Evolutionary conservation across 2,113 vertebrate species (phyloP), one percentile per base, ranked within the genome.

Genomic region (Fukomys damarensis): DNA sequence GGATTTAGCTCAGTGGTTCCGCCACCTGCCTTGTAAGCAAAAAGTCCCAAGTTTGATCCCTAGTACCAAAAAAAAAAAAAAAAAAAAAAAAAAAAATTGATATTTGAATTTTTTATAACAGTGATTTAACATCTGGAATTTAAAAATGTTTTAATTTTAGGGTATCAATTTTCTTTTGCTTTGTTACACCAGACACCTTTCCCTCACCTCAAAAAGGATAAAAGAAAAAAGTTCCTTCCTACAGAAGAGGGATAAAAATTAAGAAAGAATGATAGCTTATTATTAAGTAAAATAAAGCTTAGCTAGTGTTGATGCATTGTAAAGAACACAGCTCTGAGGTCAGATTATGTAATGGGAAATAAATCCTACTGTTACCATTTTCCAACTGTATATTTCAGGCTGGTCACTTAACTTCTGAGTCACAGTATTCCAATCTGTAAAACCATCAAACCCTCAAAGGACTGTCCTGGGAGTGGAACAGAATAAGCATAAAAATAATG

Each of bases 171-270:
- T 94, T 91, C 7, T 77, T 35, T 74, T 68, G 17, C 84, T 86
- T 93, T 95, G 16, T 93, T 68, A 86, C 30, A 96, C 30, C 19
- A 86, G 72, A 92, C 52, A 93, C 9, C 38, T 87, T 91, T 93
- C 43, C 7, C 49, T 96, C 38, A 70, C 14, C 13, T 91, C 56
- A 81, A 86, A 88, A 94, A 43, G 22, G n/a, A 59, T 49, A 66
- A 91, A 86, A 28, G 6, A 82, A 70, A 92, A 87, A 81, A n/a
- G n/a, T 43, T 93, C 74, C 32, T 46, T 86, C 38, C 2, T 54
- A 61, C 0, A 38, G 43, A 70, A 28, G 61, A 82, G 24, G 76
- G 24, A 72, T 41, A 91, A 85, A 59, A 84, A 93, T 63, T 52
- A 80, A 61, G 9, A 19, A 68, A 87, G 22, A 81, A 70, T 52